Conservation (phyloP, 2,888 invertebrate species). For the Tetragonula carbonaria region DNA sequence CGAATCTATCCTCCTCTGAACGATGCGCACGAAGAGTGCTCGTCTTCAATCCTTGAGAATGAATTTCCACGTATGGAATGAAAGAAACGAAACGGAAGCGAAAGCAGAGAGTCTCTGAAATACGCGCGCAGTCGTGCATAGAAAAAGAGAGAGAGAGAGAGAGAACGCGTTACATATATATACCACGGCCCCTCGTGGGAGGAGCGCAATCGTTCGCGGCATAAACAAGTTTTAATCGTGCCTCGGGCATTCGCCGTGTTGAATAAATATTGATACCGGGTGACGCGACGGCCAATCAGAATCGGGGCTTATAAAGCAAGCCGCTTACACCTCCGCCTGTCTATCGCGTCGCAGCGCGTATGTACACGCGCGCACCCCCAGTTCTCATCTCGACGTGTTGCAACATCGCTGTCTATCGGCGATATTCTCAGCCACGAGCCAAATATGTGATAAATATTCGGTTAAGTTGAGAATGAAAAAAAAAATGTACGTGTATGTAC, state of each 20-base stretch:
- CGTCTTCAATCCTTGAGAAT: not conserved
- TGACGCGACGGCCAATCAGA: conserved; percentile 80
- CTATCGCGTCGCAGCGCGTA: conserved; percentile 47
- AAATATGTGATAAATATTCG: not conserved
- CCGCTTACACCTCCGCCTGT: conserved; percentile 68
- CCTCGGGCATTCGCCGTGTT: conserved; percentile 79
- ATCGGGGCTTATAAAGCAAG: conserved; percentile 72
- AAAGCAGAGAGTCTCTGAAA: not conserved
- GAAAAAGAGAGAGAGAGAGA: too few relatives aligned
- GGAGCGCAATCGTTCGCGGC: conserved; percentile 79
- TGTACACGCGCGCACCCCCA: conserved; percentile 22
- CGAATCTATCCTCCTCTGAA: not conserved
- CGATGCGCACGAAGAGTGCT: not conserved
- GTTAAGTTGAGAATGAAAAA: not conserved
- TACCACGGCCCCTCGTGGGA: conserved; percentile 69
- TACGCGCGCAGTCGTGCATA: not conserved
- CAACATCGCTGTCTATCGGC: not conserved
- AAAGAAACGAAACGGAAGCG: not conserved
- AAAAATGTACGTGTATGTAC: not conserved
- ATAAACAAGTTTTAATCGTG: conserved; percentile 82
- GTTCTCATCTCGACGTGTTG: conserved; percentile 29
- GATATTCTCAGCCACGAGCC: conserved; percentile 10
- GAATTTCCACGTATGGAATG: not conserved
- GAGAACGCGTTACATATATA: conserved; percentile 28
- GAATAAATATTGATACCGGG: conserved; percentile 82